Conservation (phyloP, 2,113 vertebrate species). For the Oryzias curvinotus region DNA sequence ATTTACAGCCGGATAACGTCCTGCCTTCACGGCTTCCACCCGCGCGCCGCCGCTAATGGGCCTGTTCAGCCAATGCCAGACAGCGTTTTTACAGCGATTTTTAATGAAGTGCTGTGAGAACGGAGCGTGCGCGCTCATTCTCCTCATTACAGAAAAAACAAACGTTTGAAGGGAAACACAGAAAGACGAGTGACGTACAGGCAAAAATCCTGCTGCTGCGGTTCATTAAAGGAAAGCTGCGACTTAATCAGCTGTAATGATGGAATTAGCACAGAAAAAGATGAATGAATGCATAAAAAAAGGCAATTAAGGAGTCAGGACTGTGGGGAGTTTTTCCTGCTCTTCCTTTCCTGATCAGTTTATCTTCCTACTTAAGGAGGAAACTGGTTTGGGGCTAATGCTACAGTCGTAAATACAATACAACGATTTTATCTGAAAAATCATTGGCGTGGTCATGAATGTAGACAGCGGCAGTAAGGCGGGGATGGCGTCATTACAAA, state of each 20-base stretch:
- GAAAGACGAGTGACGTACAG: slow-evolving; percentile 7
- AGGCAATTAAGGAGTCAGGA: slow-evolving; percentile 14
- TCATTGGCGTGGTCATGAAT: too few species aligned
- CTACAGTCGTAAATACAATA: slow-evolving; percentile 19
- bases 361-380: slow-evolving; percentile 64
- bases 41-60: slow-evolving; percentile 51
- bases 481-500: too few species aligned
- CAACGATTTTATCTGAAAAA: too few species aligned
- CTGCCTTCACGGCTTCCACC: slow-evolving; percentile 57
- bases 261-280: slow-evolving; percentile 3
- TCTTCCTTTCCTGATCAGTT: slow-evolving; percentile 38
- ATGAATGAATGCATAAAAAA: slow-evolving; percentile 5
- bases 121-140: slow-evolving; percentile 38
- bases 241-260: slow-evolving; percentile 29
- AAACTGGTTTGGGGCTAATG: slow-evolving; percentile 23
- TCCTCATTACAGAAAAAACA: slow-evolving; percentile 50
- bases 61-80: slow-evolving; percentile 68
- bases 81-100: slow-evolving; percentile 60
- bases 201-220: slow-evolving; percentile 35
- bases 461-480: too few species aligned
- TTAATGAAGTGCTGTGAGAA: slow-evolving; percentile 55
- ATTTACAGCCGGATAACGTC: slow-evolving; percentile 72
- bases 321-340: slow-evolving; percentile 16
- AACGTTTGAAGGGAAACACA: slow-evolving; percentile 35
- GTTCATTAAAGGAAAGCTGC: slow-evolving; percentile 48